phyloP scores from a whole-genome alignment of 2,888 invertebrate species.

The Platycheirus rosarum region DNA sequence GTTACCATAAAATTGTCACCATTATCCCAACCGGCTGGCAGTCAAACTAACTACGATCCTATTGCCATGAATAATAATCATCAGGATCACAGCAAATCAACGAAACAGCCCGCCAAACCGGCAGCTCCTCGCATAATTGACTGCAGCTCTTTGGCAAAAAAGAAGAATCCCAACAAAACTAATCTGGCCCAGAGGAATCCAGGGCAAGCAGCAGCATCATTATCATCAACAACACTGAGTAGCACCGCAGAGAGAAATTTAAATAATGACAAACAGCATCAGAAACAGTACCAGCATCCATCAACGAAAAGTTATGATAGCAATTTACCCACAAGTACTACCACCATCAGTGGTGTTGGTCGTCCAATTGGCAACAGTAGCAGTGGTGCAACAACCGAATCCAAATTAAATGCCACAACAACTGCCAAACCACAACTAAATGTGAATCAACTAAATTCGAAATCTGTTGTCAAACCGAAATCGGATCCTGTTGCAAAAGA shows the following conservation, averaged over 20 bases:
- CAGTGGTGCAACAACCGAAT: conserved; percentile 38
- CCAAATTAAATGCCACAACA: conserved; percentile 47
- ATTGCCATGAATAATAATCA: conserved; percentile 68
- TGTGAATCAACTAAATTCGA: conserved; percentile 46
- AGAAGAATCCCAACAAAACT: conserved; percentile 8
- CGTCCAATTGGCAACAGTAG: conserved; percentile 5
- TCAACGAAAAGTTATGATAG: conserved; percentile 64
- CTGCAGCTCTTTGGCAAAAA: conserved; percentile 44
- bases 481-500: conserved; percentile 75
- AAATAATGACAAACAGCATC: conserved; percentile 53
- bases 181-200: conserved; percentile 46
- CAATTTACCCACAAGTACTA: conserved; percentile 46
- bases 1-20: conserved; percentile 58
- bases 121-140: conserved; percentile 70
- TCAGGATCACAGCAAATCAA: conserved; percentile 33
- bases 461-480: conserved; percentile 36
- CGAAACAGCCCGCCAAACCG: conserved; percentile 58
- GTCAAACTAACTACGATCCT: conserved; percentile 77
- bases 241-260: conserved; percentile 47
- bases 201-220: conserved; percentile 73
- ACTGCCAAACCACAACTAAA: conserved; percentile 60
- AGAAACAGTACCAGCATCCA: conserved; percentile 34
- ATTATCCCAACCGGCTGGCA: conserved; percentile 65
- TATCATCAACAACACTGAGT: conserved; percentile 4
- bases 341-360: conserved; percentile 5